A percentile compares a stretch with the other conserved stretches of the same genome.
Evolutionary conservation across 2,797 vertebrate species (phyloP).

Genomic region (Enoplosus armatus): DNA sequence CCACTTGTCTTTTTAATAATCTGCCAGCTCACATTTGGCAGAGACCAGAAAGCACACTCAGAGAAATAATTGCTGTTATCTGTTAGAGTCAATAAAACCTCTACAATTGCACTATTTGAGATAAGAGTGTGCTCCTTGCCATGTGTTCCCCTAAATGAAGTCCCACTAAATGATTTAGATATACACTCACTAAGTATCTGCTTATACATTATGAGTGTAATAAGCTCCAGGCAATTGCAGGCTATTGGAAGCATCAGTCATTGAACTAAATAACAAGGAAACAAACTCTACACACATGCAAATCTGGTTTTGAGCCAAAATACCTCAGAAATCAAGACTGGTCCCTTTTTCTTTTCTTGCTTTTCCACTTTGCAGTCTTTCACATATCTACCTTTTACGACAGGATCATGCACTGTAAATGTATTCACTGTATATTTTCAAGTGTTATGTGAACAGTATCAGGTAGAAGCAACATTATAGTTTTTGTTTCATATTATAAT

Average conservation of each 20-base stretch:
- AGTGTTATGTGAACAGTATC: constrained; percentile 63
- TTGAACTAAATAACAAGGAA: constrained; percentile 73
- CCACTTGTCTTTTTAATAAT: constrained; percentile 87
- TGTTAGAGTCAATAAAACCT: constrained; percentile 85
- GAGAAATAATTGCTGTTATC: constrained; percentile 86
- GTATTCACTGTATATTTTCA: constrained; percentile 53
- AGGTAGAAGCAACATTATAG: constrained; percentile 56
- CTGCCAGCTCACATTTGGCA: constrained; percentile 86
- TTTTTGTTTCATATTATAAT: constrained; percentile 73
- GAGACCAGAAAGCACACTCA: constrained; percentile 80
- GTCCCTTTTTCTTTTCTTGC: constrained; percentile 51
- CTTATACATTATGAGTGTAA: constrained; percentile 81
- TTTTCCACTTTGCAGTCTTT: constrained; percentile 27
- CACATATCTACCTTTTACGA: constrained; percentile 36
- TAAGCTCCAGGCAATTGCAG: constrained; percentile 74
- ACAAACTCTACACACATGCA: constrained; percentile 63
- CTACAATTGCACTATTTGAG: constrained; percentile 79
- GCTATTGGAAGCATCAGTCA: constrained; percentile 76
- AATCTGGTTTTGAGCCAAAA: constrained; percentile 53
- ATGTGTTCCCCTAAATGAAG: constrained; percentile 78
- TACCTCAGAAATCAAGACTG: constrained; percentile 53
- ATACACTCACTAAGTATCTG: constrained; percentile 78
- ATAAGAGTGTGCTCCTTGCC: constrained; percentile 75
- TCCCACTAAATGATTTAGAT: constrained; percentile 81
- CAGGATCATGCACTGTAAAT: constrained; percentile 40